Conservation (phyloP, 1,140 invertebrate genomes). For the Nephotettix cincticeps region DNA sequence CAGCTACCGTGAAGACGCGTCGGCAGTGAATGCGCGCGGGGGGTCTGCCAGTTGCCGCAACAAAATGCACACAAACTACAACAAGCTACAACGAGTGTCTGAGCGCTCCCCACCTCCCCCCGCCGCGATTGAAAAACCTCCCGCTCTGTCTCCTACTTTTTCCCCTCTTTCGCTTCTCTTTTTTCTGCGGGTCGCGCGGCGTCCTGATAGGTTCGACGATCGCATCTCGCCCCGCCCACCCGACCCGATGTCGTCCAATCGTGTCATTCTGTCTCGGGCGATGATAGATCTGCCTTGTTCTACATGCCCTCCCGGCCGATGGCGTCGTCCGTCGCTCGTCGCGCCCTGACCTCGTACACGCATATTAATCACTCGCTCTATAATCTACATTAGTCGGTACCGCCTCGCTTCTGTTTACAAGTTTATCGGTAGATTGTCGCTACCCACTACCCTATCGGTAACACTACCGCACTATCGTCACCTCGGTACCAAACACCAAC, state of each 20-base stretch:
- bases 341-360: conserved; percentile 9
- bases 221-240: conserved; percentile 29
- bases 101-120: conserved; percentile 23
- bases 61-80: conserved; percentile 30
- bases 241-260: conserved; percentile 24
- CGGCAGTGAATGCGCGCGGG: background rate
- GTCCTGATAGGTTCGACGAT: conserved; percentile 30
- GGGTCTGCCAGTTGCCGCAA: background rate
- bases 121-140: conserved; percentile 28
- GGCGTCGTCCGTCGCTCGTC: conserved; percentile 21
- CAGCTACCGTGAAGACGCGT: background rate
- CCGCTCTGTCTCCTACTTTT: conserved; percentile 29
- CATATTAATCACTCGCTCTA: conserved; percentile 19
- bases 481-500: background rate
- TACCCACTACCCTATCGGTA: background rate
- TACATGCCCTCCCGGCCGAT: conserved; percentile 1
- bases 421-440: background rate
- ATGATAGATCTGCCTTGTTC: conserved; percentile 22
- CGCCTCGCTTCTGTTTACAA: background rate
- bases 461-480: conserved; percentile 1
- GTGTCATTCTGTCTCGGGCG: conserved; percentile 26
- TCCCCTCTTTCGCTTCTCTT: conserved; percentile 32
- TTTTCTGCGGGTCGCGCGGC: conserved; percentile 28
- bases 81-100: conserved; percentile 7
- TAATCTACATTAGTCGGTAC: background rate